A percentile compares a stretch with the other conserved stretches of the same genome.
phyloP scores from a whole-genome alignment of 2,113 vertebrate genomes.

The Onychostoma macrolepis region DNA sequence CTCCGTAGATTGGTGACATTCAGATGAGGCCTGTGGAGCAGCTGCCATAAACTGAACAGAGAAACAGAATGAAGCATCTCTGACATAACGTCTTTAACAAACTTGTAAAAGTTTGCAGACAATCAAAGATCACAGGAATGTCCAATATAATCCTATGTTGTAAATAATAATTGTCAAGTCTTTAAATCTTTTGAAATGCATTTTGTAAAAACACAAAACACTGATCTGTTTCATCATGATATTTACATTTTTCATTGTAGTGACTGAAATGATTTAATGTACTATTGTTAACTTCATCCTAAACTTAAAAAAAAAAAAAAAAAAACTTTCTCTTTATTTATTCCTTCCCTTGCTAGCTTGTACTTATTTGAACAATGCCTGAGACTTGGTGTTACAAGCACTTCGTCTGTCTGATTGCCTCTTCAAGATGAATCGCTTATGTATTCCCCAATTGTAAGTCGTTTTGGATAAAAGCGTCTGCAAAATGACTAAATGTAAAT shows the following conservation, averaged over 20 bases:
- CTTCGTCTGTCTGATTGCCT: too few relatives aligned
- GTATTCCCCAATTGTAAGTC: too few relatives aligned
- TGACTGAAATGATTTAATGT: not conserved
- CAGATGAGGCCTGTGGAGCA: slow-evolving; percentile 85
- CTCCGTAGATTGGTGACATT: slow-evolving; percentile 84
- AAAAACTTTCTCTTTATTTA: too few relatives aligned
- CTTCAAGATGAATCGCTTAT: too few relatives aligned
- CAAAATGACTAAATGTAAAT: too few relatives aligned
- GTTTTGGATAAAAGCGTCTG: too few relatives aligned
- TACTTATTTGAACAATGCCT: too few relatives aligned
- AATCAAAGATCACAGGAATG: not conserved
- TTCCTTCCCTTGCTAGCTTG: too few relatives aligned
- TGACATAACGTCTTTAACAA: not conserved
- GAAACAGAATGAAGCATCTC: not conserved
- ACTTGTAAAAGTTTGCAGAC: not conserved
- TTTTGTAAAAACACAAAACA: not conserved
- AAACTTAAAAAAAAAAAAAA: too few relatives aligned
- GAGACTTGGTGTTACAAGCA: too few relatives aligned
- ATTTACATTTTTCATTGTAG: not conserved
- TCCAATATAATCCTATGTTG: not conserved
- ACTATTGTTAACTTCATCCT: not conserved
- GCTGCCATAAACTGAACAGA: slow-evolving; percentile 69
- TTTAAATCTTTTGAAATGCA: not conserved
- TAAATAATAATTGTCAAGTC: not conserved
- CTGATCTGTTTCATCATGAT: not conserved